These are phyloP conservation scores for Leptinotarsa defecta DNA, from an alignment of 1,140 invertebrate species.

Conservation along the genomic window DNA sequence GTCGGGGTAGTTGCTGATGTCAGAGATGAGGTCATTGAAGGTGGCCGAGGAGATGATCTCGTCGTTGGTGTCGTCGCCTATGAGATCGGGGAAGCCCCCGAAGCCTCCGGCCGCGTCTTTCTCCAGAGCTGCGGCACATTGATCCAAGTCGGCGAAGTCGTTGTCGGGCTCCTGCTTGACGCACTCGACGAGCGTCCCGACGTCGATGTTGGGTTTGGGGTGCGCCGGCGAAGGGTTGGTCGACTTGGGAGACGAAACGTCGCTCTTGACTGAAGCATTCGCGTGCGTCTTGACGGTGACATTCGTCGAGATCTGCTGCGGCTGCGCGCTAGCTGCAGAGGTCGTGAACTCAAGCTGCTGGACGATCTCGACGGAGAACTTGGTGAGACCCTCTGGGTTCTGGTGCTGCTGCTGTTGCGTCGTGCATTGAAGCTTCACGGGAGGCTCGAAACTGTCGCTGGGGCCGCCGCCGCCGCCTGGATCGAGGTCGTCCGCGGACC, in stretches of 20 bases:
- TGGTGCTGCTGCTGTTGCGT: conserved; percentile 49
- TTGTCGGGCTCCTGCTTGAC: conserved; percentile 82
- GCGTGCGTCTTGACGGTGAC: conserved; percentile 89
- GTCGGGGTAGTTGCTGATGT: conserved; percentile 82
- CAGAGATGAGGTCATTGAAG: conserved; percentile 86
- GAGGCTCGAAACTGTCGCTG: conserved; percentile 68
- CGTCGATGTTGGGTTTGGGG: conserved; percentile 54
- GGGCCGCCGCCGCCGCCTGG: conserved; percentile 59
- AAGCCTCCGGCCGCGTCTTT: conserved; percentile 77
- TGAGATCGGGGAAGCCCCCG: conserved; percentile 77
- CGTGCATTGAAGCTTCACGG: conserved; percentile 77
- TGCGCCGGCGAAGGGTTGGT: conserved; percentile 45
- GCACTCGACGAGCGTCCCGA: conserved; percentile 74
- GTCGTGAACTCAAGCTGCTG: conserved; percentile 87
- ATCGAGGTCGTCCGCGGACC: conserved; percentile 74
- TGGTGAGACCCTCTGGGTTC: conserved; percentile 58
- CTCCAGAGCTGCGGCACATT: conserved; percentile 78
- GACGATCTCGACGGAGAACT: conserved; percentile 76
- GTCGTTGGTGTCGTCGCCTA: conserved; percentile 81
- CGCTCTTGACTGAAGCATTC: conserved; percentile 81
- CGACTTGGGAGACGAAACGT: conserved; percentile 64
- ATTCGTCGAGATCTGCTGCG: conserved; percentile 89
- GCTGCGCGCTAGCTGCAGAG: conserved; percentile 77
- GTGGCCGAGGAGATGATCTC: conserved; percentile 80
- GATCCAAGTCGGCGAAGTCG: conserved; percentile 80